Evolutionary conservation across 1,140 invertebrate species (phyloP), one percentile per base, ranked within the genome.

Genomic region (Sinella curviseta): DNA sequence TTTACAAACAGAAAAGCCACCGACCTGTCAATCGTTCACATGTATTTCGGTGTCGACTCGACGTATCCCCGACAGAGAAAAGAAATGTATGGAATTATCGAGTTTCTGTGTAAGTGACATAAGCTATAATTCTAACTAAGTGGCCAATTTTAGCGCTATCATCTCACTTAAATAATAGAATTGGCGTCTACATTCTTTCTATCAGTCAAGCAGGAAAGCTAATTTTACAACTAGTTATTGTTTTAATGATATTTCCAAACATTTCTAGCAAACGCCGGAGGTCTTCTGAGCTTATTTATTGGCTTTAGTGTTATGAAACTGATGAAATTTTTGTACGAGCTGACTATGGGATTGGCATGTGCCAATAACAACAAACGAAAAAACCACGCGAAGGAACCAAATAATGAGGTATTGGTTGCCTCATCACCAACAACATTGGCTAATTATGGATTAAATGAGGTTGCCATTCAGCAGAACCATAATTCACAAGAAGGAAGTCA

Each of bases 71-170:
- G 39, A 2, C 74, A 75, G 39, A 36, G 74, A 75, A 75, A 75
- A 48, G 74, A 75, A 30, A 14, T 75, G 12, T 75, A 39, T 24
- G 74, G 74, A 75, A 48, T 48, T 8, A 75, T 75, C 28, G 74
- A 75, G n/a, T 48, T 75, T 26, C 24, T 75, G 20, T 75, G 74
- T 75, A 75, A 75, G n/a, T n/a, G n/a, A n/a, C n/a, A n/a, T n/a
- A n/a, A n/a, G n/a, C n/a, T n/a, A n/a, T n/a, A 48, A 12, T 48
- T n/a, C n/a, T n/a, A n/a, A n/a, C n/a, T n/a, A n/a, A n/a, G n/a
- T n/a, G n/a, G n/a, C n/a, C n/a, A n/a, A n/a, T n/a, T n/a, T n/a
- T n/a, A n/a, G n/a, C n/a, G n/a, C n/a, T n/a, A n/a, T n/a, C n/a
- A n/a, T n/a, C n/a, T n/a, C n/a, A n/a, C n/a, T n/a, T n/a, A n/a